phyloP scores from a whole-genome alignment of 2,888 invertebrate genomes.

The Mythimna albipuncta region DNA sequence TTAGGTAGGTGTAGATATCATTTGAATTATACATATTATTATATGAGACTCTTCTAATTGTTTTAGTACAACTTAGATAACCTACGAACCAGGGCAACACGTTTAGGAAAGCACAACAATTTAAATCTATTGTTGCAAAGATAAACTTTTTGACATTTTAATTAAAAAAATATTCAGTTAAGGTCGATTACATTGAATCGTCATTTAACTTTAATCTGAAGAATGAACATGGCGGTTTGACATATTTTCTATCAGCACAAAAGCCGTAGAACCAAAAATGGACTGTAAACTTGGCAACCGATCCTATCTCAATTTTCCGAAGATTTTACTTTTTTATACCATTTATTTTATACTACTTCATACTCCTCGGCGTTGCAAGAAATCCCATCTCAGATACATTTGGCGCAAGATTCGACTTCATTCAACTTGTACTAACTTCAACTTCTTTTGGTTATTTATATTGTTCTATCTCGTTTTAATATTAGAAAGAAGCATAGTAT shows the following conservation, averaged over 20 bases:
- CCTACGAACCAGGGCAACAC: conserved; percentile 59
- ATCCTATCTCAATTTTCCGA: no score
- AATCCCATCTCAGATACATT: no score
- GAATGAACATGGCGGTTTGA: neutral
- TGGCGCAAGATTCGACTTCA: no score
- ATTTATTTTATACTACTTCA: no score
- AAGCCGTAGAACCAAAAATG: neutral
- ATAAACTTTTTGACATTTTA: conserved; percentile 32
- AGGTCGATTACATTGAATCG: no score
- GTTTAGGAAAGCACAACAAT: conserved; percentile 45
- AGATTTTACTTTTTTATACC: no score
- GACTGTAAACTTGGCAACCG: no score
- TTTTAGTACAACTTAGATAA: conserved; percentile 62
- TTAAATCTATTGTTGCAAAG: conserved; percentile 33
- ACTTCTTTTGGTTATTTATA: no score
- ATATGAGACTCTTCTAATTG: conserved; percentile 32
- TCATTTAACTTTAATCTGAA: neutral
- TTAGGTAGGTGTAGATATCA: conserved; percentile 15
- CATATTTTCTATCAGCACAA: neutral
- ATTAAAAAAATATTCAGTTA: conserved; percentile 11
- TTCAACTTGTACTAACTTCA: no score
- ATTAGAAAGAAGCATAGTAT: no score
- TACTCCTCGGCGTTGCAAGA: no score
- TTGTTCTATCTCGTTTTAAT: no score
- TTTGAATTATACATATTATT: neutral